These are phyloP conservation scores for Eremophila alpestris DNA, from an alignment of 2,797 vertebrate species.

Conservation along the genomic window DNA sequence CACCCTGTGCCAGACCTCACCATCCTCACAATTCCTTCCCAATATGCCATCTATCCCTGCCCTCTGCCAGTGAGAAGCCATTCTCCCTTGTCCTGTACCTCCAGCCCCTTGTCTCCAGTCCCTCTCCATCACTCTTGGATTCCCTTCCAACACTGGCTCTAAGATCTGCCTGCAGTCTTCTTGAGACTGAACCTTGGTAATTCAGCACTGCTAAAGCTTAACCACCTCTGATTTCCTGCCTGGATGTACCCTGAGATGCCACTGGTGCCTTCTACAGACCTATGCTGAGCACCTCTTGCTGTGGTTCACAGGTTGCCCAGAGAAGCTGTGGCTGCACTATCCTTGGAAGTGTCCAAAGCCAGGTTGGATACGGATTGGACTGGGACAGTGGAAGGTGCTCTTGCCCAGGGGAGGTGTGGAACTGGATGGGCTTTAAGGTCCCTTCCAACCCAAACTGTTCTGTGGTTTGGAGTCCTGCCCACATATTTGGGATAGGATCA, in stretches of 20 bases:
- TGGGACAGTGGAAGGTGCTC: background rate
- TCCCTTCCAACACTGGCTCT: background rate
- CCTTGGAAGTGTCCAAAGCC: background rate
- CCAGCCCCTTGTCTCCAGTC: background rate
- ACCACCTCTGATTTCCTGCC: background rate
- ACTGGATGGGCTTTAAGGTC: background rate
- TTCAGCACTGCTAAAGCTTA: background rate
- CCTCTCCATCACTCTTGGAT: background rate
- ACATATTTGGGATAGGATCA: background rate
- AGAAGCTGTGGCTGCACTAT: background rate
- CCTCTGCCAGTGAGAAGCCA: background rate
- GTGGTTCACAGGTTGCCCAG: background rate
- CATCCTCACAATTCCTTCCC: background rate
- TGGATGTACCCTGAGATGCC: background rate
- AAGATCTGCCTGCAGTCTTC: background rate
- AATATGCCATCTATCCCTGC: background rate
- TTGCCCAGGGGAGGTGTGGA: background rate
- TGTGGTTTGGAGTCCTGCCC: background rate
- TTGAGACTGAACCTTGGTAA: background rate
- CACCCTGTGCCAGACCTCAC: too few species aligned
- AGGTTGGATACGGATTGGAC: fast-evolving
- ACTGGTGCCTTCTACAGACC: background rate
- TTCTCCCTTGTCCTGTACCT: background rate
- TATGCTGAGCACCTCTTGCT: background rate
- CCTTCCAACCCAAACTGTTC: background rate